Percentiles rank a stretch among this genome's conserved stretches.
These are phyloP conservation scores for Noctua janthina DNA, from an alignment of 2,888 invertebrate genomes.

Conservation along the genomic window DNA sequence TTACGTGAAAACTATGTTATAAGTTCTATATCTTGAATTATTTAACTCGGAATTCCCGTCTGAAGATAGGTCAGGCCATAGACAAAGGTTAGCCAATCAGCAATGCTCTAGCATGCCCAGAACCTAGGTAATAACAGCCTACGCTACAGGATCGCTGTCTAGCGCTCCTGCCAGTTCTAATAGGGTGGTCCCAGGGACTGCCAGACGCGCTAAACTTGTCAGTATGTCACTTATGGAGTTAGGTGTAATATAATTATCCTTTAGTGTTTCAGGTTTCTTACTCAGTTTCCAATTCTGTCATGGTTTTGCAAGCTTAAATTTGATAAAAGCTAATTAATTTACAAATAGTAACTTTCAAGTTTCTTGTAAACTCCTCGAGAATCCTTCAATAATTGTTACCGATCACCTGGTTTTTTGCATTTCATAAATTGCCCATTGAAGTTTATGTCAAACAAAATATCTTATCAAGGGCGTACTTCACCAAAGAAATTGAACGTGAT, in stretches of 20 bases:
- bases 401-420: neutral
- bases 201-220: neutral
- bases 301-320: no score
- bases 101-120: no score
- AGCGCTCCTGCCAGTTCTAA: neutral
- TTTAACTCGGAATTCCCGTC: neutral
- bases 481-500: neutral
- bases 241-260: no score
- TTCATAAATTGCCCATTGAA: no score
- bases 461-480: neutral
- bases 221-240: neutral
- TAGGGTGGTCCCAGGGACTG: neutral
- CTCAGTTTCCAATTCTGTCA: neutral
- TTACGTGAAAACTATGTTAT: conserved; percentile 34
- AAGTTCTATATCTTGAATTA: conserved; percentile 11
- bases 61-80: neutral
- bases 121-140: neutral
- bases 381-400: neutral
- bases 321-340: neutral
- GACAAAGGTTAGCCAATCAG: neutral
- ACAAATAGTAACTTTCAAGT: neutral
- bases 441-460: neutral
- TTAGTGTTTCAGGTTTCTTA: neutral
- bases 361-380: neutral
- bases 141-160: neutral